phyloP scores from a whole-genome alignment of 2,113 vertebrate genomes.

The Petroica traversi region DNA sequence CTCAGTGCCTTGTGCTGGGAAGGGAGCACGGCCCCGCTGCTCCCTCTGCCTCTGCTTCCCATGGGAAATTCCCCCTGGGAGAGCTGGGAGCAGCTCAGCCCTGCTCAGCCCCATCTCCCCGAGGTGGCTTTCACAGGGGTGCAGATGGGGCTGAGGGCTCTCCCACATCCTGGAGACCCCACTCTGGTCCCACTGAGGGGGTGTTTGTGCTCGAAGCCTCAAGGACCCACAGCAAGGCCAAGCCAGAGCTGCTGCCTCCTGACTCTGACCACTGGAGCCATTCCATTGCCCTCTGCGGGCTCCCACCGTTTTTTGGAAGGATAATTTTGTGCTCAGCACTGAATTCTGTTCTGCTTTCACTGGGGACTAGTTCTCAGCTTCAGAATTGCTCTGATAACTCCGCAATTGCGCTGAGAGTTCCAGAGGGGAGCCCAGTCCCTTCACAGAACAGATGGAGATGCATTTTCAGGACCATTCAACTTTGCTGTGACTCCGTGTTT shows the following conservation, averaged over 20 bases:
- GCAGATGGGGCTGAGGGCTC: neutral
- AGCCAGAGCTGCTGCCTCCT: neutral
- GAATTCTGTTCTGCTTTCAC: neutral
- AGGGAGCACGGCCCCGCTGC: neutral
- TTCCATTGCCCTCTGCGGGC: neutral
- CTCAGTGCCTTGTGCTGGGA: neutral
- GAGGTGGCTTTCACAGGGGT: fast-evolving
- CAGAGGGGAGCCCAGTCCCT: neutral
- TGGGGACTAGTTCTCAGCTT: neutral
- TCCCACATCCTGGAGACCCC: fast-evolving
- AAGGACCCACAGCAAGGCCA: neutral
- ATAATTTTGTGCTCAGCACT: neutral
- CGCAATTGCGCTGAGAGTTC: neutral
- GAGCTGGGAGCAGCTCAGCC: neutral
- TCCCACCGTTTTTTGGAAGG: neutral
- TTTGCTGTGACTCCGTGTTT: neutral
- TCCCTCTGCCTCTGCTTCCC: neutral
- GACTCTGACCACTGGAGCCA: fast-evolving
- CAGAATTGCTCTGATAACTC: constrained; percentile 27
- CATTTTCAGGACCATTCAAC: neutral
- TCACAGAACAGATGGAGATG: constrained; percentile 33
- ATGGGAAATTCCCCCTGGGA: neutral
- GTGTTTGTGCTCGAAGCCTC: neutral
- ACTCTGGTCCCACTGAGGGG: fast-evolving
- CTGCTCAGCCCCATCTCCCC: neutral